Evolutionary conservation across 2,797 vertebrate species (phyloP), one percentile per base, ranked within the genome.

Genomic region (Pseudochromis fuscus): DNA sequence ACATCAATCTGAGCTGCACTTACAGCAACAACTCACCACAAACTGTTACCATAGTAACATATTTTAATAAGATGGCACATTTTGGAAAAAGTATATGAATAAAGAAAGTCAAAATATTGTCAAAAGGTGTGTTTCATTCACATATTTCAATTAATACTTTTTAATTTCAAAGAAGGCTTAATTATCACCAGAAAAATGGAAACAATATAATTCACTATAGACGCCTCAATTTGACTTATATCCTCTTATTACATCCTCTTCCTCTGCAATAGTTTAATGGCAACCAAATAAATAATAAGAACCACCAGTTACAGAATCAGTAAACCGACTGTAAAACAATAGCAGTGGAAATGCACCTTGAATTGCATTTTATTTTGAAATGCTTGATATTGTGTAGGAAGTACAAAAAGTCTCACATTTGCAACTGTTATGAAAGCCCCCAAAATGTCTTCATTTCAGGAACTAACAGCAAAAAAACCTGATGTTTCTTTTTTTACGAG

Each of bases 381-480:
- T n/a, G n/a, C n/a, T n/a, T n/a, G 38, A 6, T 40, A 8, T 16
- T 40, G 38, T n/a, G 38, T 40, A 18, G 16, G 6, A 6, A 40
- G 38, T 18, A 40, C n/a, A n/a, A n/a, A 8, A 21, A 19, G 18
- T 31, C 8, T 62, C 15, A 58, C 3, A 28, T 56, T 3, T 35
- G 40, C 19, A 64, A 0, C 38, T 72, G 33, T 65, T 67, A 57
- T 27, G 12, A 65, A 71, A 71, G 7, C 10, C 30, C 28, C 18
- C 11, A 2, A 68, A 46, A 57, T 37, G 21, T 65, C 24, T 16
- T 12, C 1, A 45, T 79, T 71, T 63, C 15, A 72, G 72, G 57
- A 84, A 83, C 9, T 58, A 27, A 49, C 27, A n/a, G n/a, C n/a
- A n/a, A n/a, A n/a, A 4, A 0, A 51, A 23, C 33, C 56, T 68